phyloP scores from a whole-genome alignment of 2,113 vertebrate species.

The Cettia cetti region DNA sequence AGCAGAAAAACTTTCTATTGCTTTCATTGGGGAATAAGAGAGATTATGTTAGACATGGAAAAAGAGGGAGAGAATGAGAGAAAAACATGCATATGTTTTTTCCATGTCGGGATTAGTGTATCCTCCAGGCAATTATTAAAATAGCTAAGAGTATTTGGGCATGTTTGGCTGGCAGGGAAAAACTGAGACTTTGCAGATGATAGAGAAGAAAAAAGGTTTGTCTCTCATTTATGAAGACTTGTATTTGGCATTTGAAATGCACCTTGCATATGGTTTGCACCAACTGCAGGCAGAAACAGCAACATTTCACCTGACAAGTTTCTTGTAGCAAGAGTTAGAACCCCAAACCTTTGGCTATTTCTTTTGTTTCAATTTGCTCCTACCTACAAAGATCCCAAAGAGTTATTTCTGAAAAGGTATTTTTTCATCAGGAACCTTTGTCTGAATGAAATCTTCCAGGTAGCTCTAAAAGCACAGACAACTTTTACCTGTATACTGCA shows the following conservation, averaged over 20 bases:
- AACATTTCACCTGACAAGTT: background rate
- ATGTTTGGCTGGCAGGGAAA: background rate
- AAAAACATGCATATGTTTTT: background rate
- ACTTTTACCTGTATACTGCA: background rate
- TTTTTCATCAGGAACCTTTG: background rate
- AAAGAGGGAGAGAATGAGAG: background rate
- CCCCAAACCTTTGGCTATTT: background rate
- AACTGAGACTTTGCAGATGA: background rate
- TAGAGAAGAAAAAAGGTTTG: background rate
- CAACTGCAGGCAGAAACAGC: background rate
- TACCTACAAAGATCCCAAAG: background rate
- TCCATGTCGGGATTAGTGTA: background rate
- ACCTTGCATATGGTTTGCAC: background rate
- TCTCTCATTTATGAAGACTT: background rate
- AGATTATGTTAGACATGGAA: background rate
- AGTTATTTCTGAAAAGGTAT: background rate
- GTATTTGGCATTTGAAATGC: background rate
- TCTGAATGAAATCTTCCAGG: background rate
- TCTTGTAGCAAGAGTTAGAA: background rate
- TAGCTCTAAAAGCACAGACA: background rate
- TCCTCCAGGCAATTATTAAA: background rate
- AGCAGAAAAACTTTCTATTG: background rate
- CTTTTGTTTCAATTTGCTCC: background rate
- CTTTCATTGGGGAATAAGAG: background rate
- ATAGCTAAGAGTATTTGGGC: background rate